Evolutionary conservation across 2,888 invertebrate genomes (phyloP).

Genomic region (Rhimphoctona megacephalus): DNA sequence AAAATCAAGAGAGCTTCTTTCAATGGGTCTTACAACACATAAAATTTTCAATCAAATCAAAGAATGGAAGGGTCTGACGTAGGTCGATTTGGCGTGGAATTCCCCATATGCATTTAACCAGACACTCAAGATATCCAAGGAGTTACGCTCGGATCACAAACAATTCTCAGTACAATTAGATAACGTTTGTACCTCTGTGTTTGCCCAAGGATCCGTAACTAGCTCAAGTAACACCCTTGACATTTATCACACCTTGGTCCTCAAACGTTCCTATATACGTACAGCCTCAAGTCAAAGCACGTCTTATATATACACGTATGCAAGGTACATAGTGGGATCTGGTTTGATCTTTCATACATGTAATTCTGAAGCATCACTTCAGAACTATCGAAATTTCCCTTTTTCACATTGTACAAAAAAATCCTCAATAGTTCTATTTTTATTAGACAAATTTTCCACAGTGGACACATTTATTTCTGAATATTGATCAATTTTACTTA

Average conservation of each 20-base stretch:
- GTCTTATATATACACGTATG: constrained; percentile 1
- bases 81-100: too few relatives aligned
- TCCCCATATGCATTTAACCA: neutral
- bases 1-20: too few relatives aligned
- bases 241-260: constrained; percentile 51
- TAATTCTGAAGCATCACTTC: neutral
- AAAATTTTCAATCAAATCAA: too few relatives aligned
- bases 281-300: neutral
- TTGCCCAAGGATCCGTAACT: constrained; percentile 79
- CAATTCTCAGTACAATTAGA: constrained; percentile 80
- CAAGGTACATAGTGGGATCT: neutral
- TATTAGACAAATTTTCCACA: neutral
- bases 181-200: constrained; percentile 79
- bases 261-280: constrained; percentile 21
- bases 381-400: neutral
- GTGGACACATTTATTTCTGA: neutral
- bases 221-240: constrained; percentile 76
- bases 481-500: neutral
- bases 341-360: neutral
- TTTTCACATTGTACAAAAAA: neutral
- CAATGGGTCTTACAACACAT: too few relatives aligned
- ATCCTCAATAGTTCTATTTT: neutral
- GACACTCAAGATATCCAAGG: constrained; percentile 56
- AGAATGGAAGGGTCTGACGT: too few relatives aligned
- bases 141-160: constrained; percentile 74